Evolutionary conservation across 1,140 invertebrate species (phyloP).

Genomic region (Zaprionus davidi): DNA sequence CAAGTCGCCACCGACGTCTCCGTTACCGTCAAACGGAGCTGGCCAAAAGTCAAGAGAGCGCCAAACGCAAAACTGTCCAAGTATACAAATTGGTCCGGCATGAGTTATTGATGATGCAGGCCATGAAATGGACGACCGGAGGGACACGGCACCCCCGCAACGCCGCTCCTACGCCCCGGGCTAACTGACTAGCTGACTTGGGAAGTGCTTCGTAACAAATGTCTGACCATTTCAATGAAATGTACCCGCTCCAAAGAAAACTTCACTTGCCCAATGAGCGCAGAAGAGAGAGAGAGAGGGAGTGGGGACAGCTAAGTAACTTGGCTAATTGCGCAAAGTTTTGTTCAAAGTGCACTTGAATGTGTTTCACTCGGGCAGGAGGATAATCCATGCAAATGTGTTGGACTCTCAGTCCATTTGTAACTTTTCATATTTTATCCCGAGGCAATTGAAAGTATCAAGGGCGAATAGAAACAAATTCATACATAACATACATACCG

Average conservation of each 20-base stretch:
- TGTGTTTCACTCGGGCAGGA: constrained; percentile 14
- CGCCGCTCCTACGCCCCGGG: constrained; percentile 7
- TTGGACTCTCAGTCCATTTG: not conserved
- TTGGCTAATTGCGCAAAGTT: constrained; percentile 62
- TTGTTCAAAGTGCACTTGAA: constrained; percentile 22
- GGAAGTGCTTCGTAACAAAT: constrained; percentile 66
- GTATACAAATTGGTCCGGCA: constrained; percentile 80
- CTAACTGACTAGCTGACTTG: constrained; percentile 43
- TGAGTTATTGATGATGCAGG: constrained; percentile 80
- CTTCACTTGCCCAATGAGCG: constrained; percentile 41
- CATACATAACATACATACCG: not conserved
- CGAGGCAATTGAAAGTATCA: not conserved
- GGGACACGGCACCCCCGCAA: not conserved
- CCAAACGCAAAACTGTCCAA: constrained; percentile 78
- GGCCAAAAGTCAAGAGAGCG: constrained; percentile 73
- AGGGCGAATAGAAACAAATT: not conserved
- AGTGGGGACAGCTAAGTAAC: constrained; percentile 18
- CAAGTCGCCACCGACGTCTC: constrained; percentile 13
- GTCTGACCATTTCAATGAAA: constrained; percentile 60
- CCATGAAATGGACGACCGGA: constrained; percentile 74
- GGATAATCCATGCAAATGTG: constrained; percentile 9
- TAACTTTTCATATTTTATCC: not conserved
- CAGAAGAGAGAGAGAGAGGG: not conserved
- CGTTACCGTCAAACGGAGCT: constrained; percentile 34
- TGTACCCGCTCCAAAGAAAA: constrained; percentile 46